Evolutionary conservation across 2,113 vertebrate species (phyloP).

Genomic region (Serinus canaria): DNA sequence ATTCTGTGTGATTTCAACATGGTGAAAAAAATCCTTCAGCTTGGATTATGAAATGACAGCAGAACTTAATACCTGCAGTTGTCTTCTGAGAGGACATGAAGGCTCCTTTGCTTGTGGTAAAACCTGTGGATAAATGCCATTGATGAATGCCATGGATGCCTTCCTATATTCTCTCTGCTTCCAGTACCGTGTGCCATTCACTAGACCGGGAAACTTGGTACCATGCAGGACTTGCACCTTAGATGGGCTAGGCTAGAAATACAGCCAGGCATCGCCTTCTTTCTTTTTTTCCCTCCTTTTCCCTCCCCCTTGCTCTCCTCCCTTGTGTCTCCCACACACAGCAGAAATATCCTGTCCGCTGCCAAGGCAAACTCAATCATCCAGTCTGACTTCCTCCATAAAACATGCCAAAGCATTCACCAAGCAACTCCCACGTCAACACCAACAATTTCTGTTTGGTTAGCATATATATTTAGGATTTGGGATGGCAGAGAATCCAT

Average conservation of each 20-base stretch:
- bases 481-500: background rate
- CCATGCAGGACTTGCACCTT: background rate
- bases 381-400: conserved; percentile 42
- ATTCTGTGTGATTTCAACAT: background rate
- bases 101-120: background rate
- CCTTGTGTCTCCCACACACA: background rate
- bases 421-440: conserved; percentile 10
- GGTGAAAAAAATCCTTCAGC: background rate
- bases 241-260: background rate
- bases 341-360: background rate
- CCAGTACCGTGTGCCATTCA: background rate
- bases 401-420: conserved; percentile 31
- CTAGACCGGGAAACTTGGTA: background rate
- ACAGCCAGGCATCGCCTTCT: background rate
- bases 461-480: conserved; percentile 8
- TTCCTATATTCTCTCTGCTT: background rate
- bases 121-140: background rate
- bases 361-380: conserved; percentile 43
- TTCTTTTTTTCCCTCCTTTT: background rate
- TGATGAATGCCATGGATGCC: background rate
- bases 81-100: background rate
- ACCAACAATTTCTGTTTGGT: conserved; percentile 28
- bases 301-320: background rate
- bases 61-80: background rate
- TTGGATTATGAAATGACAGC: background rate